Conservation (phyloP, 2,797 vertebrate species). For the Lateolabrax maculatus region DNA sequence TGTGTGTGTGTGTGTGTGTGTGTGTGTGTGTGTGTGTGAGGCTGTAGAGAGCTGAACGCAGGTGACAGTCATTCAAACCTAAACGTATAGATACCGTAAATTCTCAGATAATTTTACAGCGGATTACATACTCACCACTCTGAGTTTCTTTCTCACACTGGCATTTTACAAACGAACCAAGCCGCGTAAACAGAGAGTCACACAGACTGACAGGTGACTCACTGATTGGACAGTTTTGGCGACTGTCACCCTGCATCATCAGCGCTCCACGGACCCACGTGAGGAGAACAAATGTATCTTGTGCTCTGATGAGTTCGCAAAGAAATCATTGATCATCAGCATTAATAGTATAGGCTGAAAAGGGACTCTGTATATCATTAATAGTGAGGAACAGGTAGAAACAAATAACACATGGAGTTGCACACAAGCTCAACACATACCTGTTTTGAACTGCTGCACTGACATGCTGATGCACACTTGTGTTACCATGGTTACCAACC, state of each 20-base stretch:
- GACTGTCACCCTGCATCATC: background rate
- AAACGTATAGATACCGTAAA: background rate
- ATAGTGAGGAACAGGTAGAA: background rate
- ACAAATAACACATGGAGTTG: background rate
- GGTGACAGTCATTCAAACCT: conserved; percentile 35
- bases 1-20: conserved; percentile 2
- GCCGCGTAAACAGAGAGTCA: background rate
- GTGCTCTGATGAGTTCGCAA: conserved; percentile 6
- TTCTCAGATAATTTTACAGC: background rate
- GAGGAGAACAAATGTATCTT: conserved; percentile 19
- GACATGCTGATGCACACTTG: background rate
- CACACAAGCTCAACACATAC: background rate
- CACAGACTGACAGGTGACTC: background rate
- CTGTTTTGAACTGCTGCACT: background rate
- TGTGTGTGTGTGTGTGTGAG: background rate
- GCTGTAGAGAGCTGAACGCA: conserved; percentile 12
- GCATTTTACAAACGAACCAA: background rate
- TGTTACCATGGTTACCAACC: background rate
- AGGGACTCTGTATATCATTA: background rate
- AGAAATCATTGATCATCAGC: background rate
- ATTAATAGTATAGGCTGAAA: background rate
- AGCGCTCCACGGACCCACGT: background rate
- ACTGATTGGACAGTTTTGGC: background rate
- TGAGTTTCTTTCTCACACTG: background rate
- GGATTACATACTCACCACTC: background rate